Percentiles rank a stretch among this genome's conserved stretches.
Conservation (phyloP, 2,888 invertebrate species). For the Abscondita cerata region DNA sequence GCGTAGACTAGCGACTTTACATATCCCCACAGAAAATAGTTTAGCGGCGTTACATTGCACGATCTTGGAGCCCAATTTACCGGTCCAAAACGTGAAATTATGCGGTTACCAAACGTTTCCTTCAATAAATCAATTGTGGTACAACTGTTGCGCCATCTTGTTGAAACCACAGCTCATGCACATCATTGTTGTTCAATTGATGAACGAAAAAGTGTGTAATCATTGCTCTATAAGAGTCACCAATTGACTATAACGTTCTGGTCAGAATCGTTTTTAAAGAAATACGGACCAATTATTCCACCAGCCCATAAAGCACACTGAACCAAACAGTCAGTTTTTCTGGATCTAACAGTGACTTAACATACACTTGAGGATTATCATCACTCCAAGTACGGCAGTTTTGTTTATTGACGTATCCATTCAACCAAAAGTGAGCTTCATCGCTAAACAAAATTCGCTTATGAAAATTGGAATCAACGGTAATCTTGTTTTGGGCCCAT, state of each 20-base stretch:
- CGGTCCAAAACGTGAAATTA: background rate
- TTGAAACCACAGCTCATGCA: background rate
- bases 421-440: slow-evolving; percentile 12
- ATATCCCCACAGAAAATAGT: too few species aligned
- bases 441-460: slow-evolving; percentile 14
- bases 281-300: slow-evolving; percentile 1
- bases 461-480: slow-evolving; percentile 4
- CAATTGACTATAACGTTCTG: slow-evolving; percentile 2
- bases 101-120: slow-evolving; percentile 1
- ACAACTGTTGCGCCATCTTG: background rate
- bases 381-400: slow-evolving; percentile 12
- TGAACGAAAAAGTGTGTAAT: slow-evolving; percentile 5
- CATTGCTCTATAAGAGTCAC: background rate
- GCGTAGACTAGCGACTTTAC: too few species aligned
- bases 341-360: slow-evolving; percentile 4
- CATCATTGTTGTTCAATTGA: background rate
- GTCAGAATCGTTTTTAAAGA: slow-evolving; percentile 1
- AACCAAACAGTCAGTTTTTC: background rate
- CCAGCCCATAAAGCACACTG: background rate
- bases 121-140: background rate
- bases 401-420: slow-evolving; percentile 11
- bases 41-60: too few species aligned
- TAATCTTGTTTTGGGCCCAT: background rate
- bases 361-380: slow-evolving; percentile 1
- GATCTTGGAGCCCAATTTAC: too few species aligned